Evolutionary conservation across 2,113 vertebrate genomes (phyloP).

Genomic region (Spilogale gracilis): DNA sequence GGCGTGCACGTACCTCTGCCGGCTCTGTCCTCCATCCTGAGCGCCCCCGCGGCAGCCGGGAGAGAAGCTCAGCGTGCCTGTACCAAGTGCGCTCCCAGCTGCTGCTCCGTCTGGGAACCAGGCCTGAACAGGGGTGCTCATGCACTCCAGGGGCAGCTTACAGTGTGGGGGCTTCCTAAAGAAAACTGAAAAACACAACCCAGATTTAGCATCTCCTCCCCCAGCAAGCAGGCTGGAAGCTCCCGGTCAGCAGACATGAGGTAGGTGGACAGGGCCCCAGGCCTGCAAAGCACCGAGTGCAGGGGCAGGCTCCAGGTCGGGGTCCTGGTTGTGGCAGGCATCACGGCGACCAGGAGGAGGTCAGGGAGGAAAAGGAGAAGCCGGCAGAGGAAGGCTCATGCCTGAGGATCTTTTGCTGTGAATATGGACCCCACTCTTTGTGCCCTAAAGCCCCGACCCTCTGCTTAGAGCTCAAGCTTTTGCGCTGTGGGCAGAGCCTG

Average conservation of each 20-base stretch:
- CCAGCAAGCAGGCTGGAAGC: too few species aligned
- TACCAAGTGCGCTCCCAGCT: rapidly evolving
- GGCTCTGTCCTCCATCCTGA: background rate
- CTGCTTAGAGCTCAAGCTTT: background rate
- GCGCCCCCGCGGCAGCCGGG: background rate
- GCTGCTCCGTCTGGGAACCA: background rate
- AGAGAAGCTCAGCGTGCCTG: background rate
- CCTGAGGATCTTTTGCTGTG: rapidly evolving
- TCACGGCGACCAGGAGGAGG: too few species aligned
- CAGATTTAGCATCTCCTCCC: background rate
- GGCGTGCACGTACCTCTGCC: rapidly evolving
- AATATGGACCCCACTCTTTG: background rate
- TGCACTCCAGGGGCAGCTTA: background rate
- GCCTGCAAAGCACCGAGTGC: background rate
- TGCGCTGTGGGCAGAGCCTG: background rate
- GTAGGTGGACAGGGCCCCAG: background rate
- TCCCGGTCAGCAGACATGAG: background rate
- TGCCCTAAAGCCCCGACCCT: background rate
- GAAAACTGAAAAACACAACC: background rate
- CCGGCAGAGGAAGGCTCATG: background rate
- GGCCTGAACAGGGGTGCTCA: background rate
- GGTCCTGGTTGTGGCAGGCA: background rate
- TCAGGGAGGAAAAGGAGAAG: background rate
- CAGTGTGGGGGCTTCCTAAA: background rate
- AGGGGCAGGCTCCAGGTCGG: rapidly evolving